phyloP scores from a whole-genome alignment of 2,113 vertebrate genomes.

The Sardina pilchardus region DNA sequence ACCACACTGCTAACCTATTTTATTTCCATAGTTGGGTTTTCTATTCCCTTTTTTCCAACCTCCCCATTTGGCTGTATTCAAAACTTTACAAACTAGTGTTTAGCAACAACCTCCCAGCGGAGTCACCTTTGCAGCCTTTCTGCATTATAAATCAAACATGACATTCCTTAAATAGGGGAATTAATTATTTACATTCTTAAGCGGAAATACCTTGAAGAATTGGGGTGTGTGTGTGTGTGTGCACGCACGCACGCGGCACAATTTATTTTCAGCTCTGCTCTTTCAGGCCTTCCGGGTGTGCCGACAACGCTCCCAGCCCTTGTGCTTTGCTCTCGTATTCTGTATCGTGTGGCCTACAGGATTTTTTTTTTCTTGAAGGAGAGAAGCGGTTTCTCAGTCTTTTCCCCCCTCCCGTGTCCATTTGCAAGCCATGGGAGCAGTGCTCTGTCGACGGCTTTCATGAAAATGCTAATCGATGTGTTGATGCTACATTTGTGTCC shows the following conservation, averaged over 20 bases:
- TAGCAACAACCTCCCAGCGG: conserved; percentile 43
- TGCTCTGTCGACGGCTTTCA: background rate
- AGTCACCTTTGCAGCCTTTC: conserved; percentile 54
- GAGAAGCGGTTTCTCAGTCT: background rate
- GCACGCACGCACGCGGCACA: conserved; percentile 48
- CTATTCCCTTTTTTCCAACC: background rate
- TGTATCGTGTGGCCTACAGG: background rate
- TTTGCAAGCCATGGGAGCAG: background rate
- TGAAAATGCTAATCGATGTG: background rate
- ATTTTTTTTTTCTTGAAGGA: background rate
- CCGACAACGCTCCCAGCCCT: background rate
- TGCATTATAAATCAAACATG: conserved; percentile 72
- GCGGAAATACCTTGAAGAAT: conserved; percentile 71
- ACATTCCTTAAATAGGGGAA: conserved; percentile 73
- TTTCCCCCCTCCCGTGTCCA: background rate
- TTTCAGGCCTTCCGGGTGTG: background rate
- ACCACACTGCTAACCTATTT: conserved; percentile 3
- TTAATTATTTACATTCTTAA: conserved; percentile 74
- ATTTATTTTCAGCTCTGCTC: conserved; percentile 60
- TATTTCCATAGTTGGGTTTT: conserved; percentile 38
- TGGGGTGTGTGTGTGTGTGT: conserved; percentile 51
- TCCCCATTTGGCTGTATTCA: background rate
- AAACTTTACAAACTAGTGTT: conserved; percentile 5
- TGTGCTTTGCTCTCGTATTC: background rate
- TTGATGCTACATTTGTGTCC: background rate